Evolutionary conservation across 2,888 invertebrate species (phyloP).

Genomic region (Ryuthela nishihirai): DNA sequence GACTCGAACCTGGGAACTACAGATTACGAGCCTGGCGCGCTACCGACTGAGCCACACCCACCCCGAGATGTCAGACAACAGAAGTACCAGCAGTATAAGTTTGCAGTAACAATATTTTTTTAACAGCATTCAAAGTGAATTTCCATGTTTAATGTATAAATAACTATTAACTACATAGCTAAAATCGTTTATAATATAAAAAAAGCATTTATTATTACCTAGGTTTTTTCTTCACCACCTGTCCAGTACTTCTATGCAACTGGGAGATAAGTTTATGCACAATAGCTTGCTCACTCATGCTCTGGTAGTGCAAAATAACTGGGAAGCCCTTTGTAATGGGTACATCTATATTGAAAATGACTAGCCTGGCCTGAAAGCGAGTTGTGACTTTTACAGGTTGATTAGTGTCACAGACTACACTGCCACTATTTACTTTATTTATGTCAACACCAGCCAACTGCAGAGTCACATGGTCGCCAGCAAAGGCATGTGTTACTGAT

Average conservation of each 20-base stretch:
- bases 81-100: too few species aligned
- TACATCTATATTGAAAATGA: constrained; percentile 86
- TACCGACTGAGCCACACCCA: too few species aligned
- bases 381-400: constrained; percentile 75
- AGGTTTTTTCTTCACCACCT: constrained; percentile 84
- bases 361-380: constrained; percentile 82
- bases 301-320: constrained; percentile 85
- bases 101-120: too few species aligned
- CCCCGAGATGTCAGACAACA: too few species aligned
- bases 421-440: constrained; percentile 79
- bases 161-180: background rate
- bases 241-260: constrained; percentile 87
- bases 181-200: background rate
- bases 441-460: constrained; percentile 78
- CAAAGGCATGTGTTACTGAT: constrained; percentile 71
- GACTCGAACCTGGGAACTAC: too few species aligned
- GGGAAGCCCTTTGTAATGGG: constrained; percentile 71
- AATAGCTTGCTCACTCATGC: constrained; percentile 82
- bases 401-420: constrained; percentile 76
- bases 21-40: too few species aligned
- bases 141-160: background rate
- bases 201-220: constrained; percentile 54
- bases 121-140: too few species aligned
- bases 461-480: constrained; percentile 86
- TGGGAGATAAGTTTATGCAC: constrained; percentile 81